Evolutionary conservation across 1,140 invertebrate genomes (phyloP).

Genomic region (Venustaconcha ellipsiformis): DNA sequence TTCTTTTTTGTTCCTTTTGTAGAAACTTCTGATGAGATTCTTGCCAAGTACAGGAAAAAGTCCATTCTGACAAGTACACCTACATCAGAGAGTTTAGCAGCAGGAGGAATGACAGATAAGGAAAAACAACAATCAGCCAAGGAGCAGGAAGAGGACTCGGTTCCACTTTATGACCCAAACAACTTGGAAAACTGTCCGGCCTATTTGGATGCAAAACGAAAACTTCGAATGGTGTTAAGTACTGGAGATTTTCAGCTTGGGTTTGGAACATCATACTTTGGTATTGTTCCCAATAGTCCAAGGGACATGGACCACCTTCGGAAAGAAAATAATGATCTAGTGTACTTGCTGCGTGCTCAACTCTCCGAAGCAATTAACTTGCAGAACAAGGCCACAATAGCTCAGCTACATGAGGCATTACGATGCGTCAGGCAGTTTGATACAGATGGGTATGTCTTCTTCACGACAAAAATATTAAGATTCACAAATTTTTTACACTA

Average conservation of each 20-base stretch:
- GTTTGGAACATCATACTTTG: not conserved
- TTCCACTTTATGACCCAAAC: conserved; percentile 75
- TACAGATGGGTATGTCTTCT: conserved; percentile 73
- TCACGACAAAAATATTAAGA: not conserved
- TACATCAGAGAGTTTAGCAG: conserved; percentile 6
- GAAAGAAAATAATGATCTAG: conserved; percentile 74
- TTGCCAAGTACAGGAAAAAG: conserved; percentile 93
- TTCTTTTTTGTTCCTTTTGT: conserved; percentile 9
- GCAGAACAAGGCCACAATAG: conserved; percentile 83
- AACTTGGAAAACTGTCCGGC: conserved; percentile 76
- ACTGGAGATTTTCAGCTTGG: conserved; percentile 72
- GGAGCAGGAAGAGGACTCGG: conserved; percentile 70
- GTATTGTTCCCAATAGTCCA: conserved; percentile 30
- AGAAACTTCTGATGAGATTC: conserved; percentile 91
- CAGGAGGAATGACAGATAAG: conserved; percentile 19
- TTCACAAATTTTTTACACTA: not conserved
- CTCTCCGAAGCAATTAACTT: conserved; percentile 90
- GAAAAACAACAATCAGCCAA: conserved; percentile 39
- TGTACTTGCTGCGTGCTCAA: conserved; percentile 82
- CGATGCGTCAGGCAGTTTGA: conserved; percentile 84
- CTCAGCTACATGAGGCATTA: conserved; percentile 89
- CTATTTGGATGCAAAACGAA: conserved; percentile 91
- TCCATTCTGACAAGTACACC: conserved; percentile 26
- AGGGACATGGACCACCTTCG: conserved; percentile 31
- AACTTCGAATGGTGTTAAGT: conserved; percentile 91